phyloP scores from a whole-genome alignment of 2,797 vertebrate genomes.

The Gadopsis bispinosus region DNA sequence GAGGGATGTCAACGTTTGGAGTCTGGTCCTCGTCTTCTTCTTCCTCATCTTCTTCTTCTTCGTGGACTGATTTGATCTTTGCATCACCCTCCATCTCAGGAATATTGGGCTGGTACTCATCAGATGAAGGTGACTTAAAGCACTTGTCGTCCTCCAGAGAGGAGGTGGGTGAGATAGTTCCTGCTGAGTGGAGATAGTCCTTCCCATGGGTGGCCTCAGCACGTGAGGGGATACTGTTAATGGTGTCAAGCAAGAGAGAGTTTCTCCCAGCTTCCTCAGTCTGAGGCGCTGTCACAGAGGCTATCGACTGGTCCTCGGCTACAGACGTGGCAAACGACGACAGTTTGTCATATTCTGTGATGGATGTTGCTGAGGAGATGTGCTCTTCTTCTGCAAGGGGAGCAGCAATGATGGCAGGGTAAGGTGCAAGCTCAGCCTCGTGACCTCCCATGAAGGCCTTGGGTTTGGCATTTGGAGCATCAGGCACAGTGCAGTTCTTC shows the following conservation, averaged over 20 bases:
- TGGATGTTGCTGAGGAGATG: slow-evolving; percentile 97
- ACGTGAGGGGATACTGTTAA: slow-evolving; percentile 91
- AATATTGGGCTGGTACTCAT: slow-evolving; percentile 89
- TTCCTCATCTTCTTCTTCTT: slow-evolving; percentile 89
- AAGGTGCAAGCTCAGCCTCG: slow-evolving; percentile 88
- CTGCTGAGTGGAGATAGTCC: slow-evolving; percentile 96
- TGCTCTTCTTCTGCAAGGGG: slow-evolving; percentile 98
- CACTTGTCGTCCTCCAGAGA: slow-evolving; percentile 98
- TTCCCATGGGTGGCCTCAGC: slow-evolving; percentile 93
- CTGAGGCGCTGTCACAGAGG: slow-evolving; percentile 95
- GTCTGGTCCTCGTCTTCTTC: slow-evolving; percentile 89
- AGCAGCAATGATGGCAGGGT: slow-evolving; percentile 91
- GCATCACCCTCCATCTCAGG: slow-evolving; percentile 85
- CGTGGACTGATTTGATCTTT: slow-evolving; percentile 75
- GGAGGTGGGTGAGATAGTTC: slow-evolving; percentile 98
- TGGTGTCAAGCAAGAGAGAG: slow-evolving; percentile 91
- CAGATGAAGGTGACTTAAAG: slow-evolving; percentile 96
- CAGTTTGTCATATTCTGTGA: slow-evolving; percentile 98
- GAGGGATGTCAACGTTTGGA: slow-evolving; percentile 87
- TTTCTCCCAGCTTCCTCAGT: slow-evolving; percentile 94
- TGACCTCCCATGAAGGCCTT: slow-evolving; percentile 85
- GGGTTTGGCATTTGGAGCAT: slow-evolving; percentile 80
- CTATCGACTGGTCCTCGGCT: slow-evolving; percentile 95
- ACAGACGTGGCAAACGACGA: slow-evolving; percentile 97
- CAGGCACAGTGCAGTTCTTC: slow-evolving; percentile 80